Conservation (phyloP, 2,888 invertebrate genomes). For the Cremastobaeus sp. region DNA sequence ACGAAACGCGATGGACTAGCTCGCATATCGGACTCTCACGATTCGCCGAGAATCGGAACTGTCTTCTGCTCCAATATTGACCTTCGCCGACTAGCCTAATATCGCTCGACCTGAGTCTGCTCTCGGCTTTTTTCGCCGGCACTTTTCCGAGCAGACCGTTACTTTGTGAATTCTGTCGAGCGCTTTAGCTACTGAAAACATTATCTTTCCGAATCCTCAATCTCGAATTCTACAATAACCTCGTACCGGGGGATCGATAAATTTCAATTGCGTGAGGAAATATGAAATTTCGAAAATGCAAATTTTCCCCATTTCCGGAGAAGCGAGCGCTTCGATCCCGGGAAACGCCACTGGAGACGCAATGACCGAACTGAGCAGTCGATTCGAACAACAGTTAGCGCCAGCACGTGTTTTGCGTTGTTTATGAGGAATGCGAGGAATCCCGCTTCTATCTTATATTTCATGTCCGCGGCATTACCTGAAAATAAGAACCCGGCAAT, state of each 20-base stretch:
- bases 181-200: conserved; percentile 15
- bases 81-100: conserved; percentile 65
- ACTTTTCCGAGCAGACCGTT: conserved; percentile 44
- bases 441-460: conserved; percentile 37
- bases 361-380: conserved; percentile 42
- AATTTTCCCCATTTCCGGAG: conserved; percentile 6
- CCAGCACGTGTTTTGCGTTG: conserved; percentile 38
- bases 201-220: conserved; percentile 28
- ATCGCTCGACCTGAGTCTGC: conserved; percentile 62
- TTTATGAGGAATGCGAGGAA: conserved; percentile 51
- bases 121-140: conserved; percentile 45
- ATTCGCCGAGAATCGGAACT: no score
- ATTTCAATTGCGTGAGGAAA: no score
- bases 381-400: conserved; percentile 54
- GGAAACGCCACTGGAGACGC: conserved; percentile 22
- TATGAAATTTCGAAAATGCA: background rate
- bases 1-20: conserved; percentile 58
- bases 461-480: conserved; percentile 28
- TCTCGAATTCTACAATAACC: conserved; percentile 8
- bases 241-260: no score
- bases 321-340: conserved; percentile 32
- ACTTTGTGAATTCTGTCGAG: conserved; percentile 31
- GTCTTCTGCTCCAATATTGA: conserved; percentile 66
- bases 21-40: conserved; percentile 36
- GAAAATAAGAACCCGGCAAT: conserved; percentile 29